phyloP scores from a whole-genome alignment of 2,888 invertebrate genomes.

The Siphlonurus alternatus region DNA sequence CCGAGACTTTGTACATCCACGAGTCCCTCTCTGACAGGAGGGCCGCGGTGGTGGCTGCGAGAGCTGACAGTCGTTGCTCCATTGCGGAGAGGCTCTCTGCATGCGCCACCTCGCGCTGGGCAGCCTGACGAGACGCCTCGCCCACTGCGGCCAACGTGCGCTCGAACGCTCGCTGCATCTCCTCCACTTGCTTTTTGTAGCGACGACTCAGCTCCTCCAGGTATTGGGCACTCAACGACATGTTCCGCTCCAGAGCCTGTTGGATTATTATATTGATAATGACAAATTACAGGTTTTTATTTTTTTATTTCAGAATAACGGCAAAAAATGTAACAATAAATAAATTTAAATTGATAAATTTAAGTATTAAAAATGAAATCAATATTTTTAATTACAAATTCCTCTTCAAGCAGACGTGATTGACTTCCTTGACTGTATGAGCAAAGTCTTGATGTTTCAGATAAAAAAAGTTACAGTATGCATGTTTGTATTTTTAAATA shows the following conservation, averaged over 20 bases:
- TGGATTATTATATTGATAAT: conserved; percentile 28
- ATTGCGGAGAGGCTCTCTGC: neutral
- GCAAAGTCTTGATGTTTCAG: too few relatives aligned
- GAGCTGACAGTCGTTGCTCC: neutral
- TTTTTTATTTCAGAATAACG: neutral
- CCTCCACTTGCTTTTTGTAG: conserved; percentile 93
- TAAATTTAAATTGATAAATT: neutral
- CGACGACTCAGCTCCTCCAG: conserved; percentile 87
- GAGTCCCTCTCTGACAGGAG: neutral
- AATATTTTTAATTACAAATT: neutral
- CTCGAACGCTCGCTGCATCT: conserved; percentile 49
- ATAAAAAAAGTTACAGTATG: too few relatives aligned
- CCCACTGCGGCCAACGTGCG: neutral
- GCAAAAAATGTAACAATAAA: neutral
- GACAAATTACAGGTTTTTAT: neutral
- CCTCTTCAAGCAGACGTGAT: too few relatives aligned
- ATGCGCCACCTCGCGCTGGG: neutral
- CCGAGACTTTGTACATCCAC: neutral
- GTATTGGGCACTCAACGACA: conserved; percentile 92
- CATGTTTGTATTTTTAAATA: too few relatives aligned
- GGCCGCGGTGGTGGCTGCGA: neutral
- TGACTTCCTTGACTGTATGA: too few relatives aligned
- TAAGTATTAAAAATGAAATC: neutral
- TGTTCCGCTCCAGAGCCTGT: conserved; percentile 88
- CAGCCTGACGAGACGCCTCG: neutral